Evolutionary conservation across 2,797 vertebrate genomes (phyloP).

Genomic region (Protosalanx chinensis): DNA sequence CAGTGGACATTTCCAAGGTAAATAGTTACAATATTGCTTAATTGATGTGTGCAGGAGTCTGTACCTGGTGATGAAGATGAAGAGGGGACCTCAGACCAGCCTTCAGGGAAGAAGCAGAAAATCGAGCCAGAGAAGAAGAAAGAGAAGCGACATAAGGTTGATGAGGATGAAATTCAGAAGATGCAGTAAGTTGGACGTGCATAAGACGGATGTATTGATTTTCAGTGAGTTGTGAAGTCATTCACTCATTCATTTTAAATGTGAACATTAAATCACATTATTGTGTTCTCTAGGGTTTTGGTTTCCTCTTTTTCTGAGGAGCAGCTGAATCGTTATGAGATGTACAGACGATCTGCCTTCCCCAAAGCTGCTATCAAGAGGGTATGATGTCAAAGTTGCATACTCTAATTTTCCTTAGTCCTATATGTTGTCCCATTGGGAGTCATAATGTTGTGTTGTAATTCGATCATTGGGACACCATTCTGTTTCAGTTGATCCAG

Average conservation of each 20-base stretch:
- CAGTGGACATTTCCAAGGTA: too few relatives aligned
- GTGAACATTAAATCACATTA: not conserved
- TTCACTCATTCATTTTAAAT: not conserved
- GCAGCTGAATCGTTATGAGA: constrained; percentile 96
- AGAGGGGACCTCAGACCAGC: constrained; percentile 72
- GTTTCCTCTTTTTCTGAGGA: constrained; percentile 98
- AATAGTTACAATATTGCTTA: too few relatives aligned
- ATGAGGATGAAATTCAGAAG: constrained; percentile 99
- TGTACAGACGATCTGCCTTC: constrained; percentile 95
- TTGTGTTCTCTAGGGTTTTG: constrained; percentile 77
- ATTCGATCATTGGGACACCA: not conserved
- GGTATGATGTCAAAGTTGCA: constrained; percentile 62
- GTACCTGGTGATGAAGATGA: constrained; percentile 72
- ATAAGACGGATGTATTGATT: not conserved
- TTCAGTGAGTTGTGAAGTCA: not conserved
- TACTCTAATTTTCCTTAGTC: not conserved
- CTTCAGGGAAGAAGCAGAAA: constrained; percentile 81
- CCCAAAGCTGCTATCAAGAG: constrained; percentile 97
- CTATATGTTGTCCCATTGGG: not conserved
- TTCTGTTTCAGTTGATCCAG: constrained; percentile 83
- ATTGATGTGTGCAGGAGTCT: constrained; percentile 49
- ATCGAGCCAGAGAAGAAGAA: constrained; percentile 91
- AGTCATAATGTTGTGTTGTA: not conserved
- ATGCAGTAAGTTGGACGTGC: constrained; percentile 86
- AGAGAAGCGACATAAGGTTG: constrained; percentile 93